phyloP scores from a whole-genome alignment of 2,113 vertebrate genomes.

The Mugil cephalus region DNA sequence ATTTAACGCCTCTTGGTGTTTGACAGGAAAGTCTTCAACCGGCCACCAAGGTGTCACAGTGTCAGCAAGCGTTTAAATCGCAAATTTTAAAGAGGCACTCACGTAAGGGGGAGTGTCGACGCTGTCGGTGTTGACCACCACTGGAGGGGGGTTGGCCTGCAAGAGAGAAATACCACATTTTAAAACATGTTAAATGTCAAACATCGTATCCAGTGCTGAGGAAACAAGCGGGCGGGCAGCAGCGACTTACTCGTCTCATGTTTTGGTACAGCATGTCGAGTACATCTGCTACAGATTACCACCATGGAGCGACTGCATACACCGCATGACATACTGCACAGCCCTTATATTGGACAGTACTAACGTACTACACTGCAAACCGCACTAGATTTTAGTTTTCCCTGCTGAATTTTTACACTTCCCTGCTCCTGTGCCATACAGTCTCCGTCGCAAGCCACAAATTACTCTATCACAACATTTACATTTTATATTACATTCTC shows the following conservation, averaged over 20 bases:
- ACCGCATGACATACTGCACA: constrained; percentile 79
- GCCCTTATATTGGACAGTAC: constrained; percentile 54
- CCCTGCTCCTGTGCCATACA: constrained; percentile 5
- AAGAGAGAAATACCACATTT: constrained; percentile 62
- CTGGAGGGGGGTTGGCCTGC: constrained; percentile 97
- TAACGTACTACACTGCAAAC: constrained; percentile 42
- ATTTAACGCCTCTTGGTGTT: not conserved
- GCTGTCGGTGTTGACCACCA: constrained; percentile 95
- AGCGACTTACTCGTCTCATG: constrained; percentile 81
- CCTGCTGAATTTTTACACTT: constrained; percentile 26
- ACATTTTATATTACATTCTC: constrained; percentile 5
- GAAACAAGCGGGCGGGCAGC: not conserved
- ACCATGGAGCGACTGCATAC: constrained; percentile 71
- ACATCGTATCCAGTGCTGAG: not conserved
- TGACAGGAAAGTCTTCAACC: not conserved
- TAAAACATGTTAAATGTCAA: not conserved
- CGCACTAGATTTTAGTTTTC: no score
- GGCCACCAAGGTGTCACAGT: not conserved
- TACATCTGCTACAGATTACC: constrained; percentile 79
- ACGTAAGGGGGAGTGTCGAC: constrained; percentile 93
- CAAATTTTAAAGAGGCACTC: constrained; percentile 75
- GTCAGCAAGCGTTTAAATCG: not conserved
- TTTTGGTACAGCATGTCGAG: constrained; percentile 81
- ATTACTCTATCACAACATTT: not conserved
- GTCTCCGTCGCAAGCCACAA: constrained; percentile 11